Evolutionary conservation across 1,140 invertebrate species (phyloP).

Genomic region (Conus betulinus): DNA sequence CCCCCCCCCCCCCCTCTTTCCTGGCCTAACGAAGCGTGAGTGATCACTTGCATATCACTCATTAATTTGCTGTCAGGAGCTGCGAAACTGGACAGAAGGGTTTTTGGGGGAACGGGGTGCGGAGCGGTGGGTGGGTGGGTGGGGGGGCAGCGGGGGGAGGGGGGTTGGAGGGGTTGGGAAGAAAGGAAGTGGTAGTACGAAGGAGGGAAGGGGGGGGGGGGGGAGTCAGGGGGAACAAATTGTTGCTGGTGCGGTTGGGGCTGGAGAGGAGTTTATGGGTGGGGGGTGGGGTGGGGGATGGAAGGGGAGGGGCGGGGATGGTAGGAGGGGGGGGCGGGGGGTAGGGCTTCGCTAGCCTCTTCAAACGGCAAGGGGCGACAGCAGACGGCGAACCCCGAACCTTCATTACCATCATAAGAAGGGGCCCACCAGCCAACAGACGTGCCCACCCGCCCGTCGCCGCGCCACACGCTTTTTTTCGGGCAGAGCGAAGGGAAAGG

Average conservation of each 20-base stretch:
- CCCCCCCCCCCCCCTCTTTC: not conserved
- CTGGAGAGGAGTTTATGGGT: not conserved
- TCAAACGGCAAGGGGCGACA: not conserved
- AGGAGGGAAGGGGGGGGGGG: not conserved
- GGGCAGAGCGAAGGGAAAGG: too few relatives aligned
- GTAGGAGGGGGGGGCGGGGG: not conserved
- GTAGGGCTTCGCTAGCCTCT: not conserved
- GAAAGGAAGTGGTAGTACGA: not conserved
- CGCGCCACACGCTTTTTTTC: not conserved
- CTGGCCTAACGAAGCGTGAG: constrained; percentile 23
- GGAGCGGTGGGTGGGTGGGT: not conserved
- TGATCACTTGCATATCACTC: constrained; percentile 18
- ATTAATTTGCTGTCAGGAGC: constrained; percentile 27
- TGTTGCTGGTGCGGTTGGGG: too few relatives aligned
- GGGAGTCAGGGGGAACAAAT: not conserved
- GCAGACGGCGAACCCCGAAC: constrained; percentile 24
- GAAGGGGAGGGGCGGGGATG: not conserved
- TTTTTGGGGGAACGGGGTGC: not conserved
- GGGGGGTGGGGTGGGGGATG: not conserved
- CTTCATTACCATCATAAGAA: constrained; percentile 30
- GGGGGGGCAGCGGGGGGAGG: not conserved
- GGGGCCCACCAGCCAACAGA: not conserved
- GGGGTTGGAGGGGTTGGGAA: not conserved
- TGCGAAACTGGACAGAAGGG: not conserved
- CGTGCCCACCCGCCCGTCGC: not conserved